phyloP scores from a whole-genome alignment of 2,797 vertebrate species.

The Lepus oiostolus region DNA sequence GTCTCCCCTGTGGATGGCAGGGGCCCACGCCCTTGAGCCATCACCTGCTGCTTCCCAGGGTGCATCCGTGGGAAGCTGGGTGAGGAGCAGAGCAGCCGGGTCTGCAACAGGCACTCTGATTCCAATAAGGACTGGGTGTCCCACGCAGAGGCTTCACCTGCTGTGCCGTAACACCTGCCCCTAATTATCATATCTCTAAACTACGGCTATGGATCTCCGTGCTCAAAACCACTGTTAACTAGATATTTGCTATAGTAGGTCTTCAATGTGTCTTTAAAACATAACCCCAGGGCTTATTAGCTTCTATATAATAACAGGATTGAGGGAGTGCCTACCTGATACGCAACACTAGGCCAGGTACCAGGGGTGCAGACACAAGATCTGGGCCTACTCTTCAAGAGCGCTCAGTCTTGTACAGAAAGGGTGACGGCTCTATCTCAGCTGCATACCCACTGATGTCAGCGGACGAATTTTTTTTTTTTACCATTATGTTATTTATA shows the following conservation, averaged over 20 bases:
- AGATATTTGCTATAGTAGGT: slow-evolving; percentile 61
- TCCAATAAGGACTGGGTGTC: too few relatives aligned
- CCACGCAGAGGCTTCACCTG: too few relatives aligned
- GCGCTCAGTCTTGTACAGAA: neutral
- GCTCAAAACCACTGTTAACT: slow-evolving; percentile 58
- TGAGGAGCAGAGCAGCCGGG: too few relatives aligned
- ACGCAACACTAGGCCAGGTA: slow-evolving; percentile 21
- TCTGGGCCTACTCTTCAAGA: neutral
- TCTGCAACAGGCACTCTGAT: too few relatives aligned
- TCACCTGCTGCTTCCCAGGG: too few relatives aligned
- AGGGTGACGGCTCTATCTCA: neutral
- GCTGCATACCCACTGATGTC: neutral
- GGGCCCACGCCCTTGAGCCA: too few relatives aligned
- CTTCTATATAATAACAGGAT: slow-evolving; percentile 46
- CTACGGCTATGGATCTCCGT: slow-evolving; percentile 54
- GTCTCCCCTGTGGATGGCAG: too few relatives aligned
- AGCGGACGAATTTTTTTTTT: neutral
- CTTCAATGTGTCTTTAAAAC: slow-evolving; percentile 52
- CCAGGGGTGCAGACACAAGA: neutral
- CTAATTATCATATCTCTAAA: slow-evolving; percentile 69
- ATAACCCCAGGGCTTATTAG: slow-evolving; percentile 13
- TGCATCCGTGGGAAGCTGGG: too few relatives aligned
- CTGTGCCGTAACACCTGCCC: too few relatives aligned
- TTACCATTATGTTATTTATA: slow-evolving; percentile 16
- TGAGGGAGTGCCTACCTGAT: slow-evolving; percentile 55